Percentiles rank a stretch among this genome's conserved stretches.
Evolutionary conservation across 2,113 vertebrate species (phyloP).

Genomic region (Xiphophorus hellerii): DNA sequence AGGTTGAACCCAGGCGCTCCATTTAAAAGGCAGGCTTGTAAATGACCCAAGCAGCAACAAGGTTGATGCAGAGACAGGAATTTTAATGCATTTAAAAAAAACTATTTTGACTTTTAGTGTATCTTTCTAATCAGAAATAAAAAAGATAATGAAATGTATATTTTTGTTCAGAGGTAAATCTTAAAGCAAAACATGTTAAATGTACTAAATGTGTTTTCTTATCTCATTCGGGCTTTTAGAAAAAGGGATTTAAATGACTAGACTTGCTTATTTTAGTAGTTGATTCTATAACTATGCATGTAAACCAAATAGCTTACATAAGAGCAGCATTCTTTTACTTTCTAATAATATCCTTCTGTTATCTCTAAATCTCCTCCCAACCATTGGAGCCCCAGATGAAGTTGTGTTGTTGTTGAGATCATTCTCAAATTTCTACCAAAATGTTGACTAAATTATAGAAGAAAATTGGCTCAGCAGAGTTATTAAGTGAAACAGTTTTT

Average conservation of each 20-base stretch:
- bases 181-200: background rate
- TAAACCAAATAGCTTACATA: constrained; percentile 52
- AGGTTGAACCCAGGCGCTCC: constrained; percentile 24
- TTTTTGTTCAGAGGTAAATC: background rate
- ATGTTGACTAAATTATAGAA: constrained; percentile 10
- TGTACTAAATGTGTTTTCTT: background rate
- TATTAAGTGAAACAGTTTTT: constrained; percentile 52
- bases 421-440: too few relatives aligned
- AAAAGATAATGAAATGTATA: background rate
- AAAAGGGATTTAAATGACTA: background rate
- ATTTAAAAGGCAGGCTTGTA: constrained; percentile 24
- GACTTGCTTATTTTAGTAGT: background rate
- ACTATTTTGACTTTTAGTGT: background rate
- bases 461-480: constrained; percentile 41
- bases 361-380: constrained; percentile 63
- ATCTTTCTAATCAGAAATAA: background rate
- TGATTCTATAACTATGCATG: constrained; percentile 19
- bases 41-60: constrained; percentile 7
- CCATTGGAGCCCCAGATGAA: constrained; percentile 26
- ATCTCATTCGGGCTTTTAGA: background rate
- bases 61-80: constrained; percentile 9
- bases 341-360: constrained; percentile 60
- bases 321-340: constrained; percentile 47
- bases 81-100: too few relatives aligned
- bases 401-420: background rate